phyloP scores from a whole-genome alignment of 1,140 invertebrate species.

The Zaprionus camerounensis region DNA sequence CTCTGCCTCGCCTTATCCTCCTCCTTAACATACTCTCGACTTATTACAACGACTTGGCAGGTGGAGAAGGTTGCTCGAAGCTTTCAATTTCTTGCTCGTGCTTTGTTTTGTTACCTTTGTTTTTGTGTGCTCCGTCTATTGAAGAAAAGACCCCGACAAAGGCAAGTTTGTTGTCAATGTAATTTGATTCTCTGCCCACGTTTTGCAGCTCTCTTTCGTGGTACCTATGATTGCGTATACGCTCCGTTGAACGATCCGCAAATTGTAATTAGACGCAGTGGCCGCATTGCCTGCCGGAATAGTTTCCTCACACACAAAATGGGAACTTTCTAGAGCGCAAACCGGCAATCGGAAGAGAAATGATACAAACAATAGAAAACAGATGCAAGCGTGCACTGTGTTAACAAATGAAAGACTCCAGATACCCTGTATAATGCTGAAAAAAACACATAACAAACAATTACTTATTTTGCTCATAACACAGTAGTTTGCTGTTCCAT shows the following conservation, averaged over 20 bases:
- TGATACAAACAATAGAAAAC: constrained; percentile 11
- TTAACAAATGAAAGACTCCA: neutral
- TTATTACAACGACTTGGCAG: constrained; percentile 3
- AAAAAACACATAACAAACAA: too few relatives aligned
- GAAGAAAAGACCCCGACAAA: constrained; percentile 17
- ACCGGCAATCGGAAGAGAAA: constrained; percentile 25
- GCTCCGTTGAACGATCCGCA: constrained; percentile 63
- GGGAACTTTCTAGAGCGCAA: constrained; percentile 23
- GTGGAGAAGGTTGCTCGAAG: neutral
- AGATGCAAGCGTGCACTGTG: constrained; percentile 1
- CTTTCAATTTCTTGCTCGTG: constrained; percentile 2
- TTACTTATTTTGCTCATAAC: too few relatives aligned
- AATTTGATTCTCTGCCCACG: constrained; percentile 60
- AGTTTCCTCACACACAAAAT: constrained; percentile 32
- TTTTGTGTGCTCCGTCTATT: constrained; percentile 21
- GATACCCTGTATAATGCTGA: neutral
- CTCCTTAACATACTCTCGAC: constrained; percentile 3
- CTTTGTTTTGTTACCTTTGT: constrained; percentile 28
- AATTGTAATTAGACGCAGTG: constrained; percentile 70
- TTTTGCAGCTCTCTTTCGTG: constrained; percentile 27
- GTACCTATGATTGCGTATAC: constrained; percentile 66
- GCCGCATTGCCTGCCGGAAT: constrained; percentile 42
- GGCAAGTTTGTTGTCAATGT: constrained; percentile 63
- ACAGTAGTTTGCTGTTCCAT: too few relatives aligned
- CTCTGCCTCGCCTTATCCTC: constrained; percentile 38